Evolutionary conservation across 2,797 vertebrate species (phyloP), one percentile per base, ranked within the genome.

Genomic region (Parotocinclus haroldoi): DNA sequence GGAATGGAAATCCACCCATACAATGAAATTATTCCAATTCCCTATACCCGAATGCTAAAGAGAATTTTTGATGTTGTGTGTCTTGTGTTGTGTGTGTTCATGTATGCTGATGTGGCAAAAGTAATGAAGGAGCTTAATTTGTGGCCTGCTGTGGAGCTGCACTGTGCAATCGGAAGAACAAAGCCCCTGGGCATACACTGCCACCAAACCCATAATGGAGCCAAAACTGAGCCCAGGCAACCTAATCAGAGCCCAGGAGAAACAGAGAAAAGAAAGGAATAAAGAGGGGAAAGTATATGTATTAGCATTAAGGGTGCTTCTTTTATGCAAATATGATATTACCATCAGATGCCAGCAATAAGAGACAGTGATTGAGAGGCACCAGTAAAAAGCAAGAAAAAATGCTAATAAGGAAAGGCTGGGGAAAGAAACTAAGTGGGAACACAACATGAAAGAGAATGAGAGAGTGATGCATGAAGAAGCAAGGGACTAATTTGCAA

Each of bases 401-500:
- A 39, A 58, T 54, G 58, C 19, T 58, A 62, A 65, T 58, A 56
- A 18, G 17, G 36, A 59, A 40, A 17, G 19, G 36, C 56, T 37
- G 7, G 14, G 46, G 37, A 42, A 8, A 51, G 37, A 58, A 14
- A 38, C 2, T 19, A 18, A 39, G 37, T 48, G 14, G 17, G 49
- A 52, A 39, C 5, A 19, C 10, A 56, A 37, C 37, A 67, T 54
- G 14, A 58, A 58, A 70, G 69, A 59, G 46, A 45, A 17, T 39
- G 37, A 39, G 38, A 38, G 58, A n/a, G 17, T 16, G 10, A 27
- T 7, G 50, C 69, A 68, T 37, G 71, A 61, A 64, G 59, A 19
- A 52, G 39, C 10, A 39, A 76, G 61, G 44, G 58, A 50, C 66
- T 76, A 54, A 53, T 75, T 81, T 71, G 69, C 62, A 74, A 46